Evolutionary conservation across 1,140 invertebrate species (phyloP), one percentile per base, ranked within the genome.

Genomic region (Penaeus vannamei): DNA sequence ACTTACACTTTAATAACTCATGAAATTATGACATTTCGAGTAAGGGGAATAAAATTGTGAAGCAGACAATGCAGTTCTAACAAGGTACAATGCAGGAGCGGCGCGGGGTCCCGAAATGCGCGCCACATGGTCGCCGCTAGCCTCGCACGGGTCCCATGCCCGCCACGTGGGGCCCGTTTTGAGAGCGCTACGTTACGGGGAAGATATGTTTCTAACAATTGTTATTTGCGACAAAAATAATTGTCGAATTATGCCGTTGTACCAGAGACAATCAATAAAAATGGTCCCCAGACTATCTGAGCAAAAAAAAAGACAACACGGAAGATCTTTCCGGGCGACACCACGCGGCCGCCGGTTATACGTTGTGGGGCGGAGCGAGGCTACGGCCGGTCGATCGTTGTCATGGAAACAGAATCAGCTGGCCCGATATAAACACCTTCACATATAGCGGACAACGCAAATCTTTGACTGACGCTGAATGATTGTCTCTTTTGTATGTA

Each of bases 351-450:
- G 19, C 79, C 60, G 61, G 80, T 26, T 53, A 53, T 53, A 53
- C 53, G 53, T 53, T 53, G 53, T 53, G 53, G 80, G 82, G 69
- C 76, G 29, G 46, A 53, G 66, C 66, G 81, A 84, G 86, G 81
- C 81, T 84, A 88, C 83, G n/a, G 60, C 36, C 85, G 85, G 83
- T 89, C 87, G 87, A 90, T 90, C 62, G 89, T 86, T 62, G 85
- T 66, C 85, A 86, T 90, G 89, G 85, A 53, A 87, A 90, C 89
- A 80, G 89, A 90, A 90, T 90, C 89, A 90, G 89, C 89, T 90
- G 89, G 80, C 89, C 84, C 64, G 62, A 61, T 85, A 80, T 82
- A 82, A 46, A 29, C 29, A 83, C 32, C 84, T 29, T 81, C 64
- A 80, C 77, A 46, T 83, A 83, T 29, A 82, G 29, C 23, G 59